Conservation (phyloP, 2,113 vertebrate genomes). For the Scytalopus superciliaris region DNA sequence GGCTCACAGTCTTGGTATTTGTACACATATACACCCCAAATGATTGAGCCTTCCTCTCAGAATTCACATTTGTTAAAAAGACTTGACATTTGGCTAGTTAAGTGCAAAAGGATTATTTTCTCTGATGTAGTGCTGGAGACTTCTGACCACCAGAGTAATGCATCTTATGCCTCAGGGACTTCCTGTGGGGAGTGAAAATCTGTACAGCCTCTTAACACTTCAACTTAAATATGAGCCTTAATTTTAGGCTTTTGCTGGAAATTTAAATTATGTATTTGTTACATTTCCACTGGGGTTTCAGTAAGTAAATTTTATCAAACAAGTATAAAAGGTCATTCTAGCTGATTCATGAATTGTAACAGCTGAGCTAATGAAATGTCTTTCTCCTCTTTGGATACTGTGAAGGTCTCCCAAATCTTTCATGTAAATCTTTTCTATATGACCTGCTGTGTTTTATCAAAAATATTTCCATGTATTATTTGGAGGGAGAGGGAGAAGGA, state of each 20-base stretch:
- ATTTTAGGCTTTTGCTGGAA: conserved; percentile 10
- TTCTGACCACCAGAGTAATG: background rate
- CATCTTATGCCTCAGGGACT: background rate
- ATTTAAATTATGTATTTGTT: background rate
- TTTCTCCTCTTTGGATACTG: background rate
- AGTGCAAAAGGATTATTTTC: background rate
- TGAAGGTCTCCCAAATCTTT: background rate
- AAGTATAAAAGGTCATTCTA: background rate
- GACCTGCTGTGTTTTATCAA: background rate
- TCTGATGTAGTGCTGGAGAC: background rate
- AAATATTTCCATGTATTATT: background rate
- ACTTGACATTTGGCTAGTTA: background rate
- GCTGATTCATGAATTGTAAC: conserved; percentile 5
- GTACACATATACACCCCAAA: background rate
- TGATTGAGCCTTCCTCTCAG: background rate
- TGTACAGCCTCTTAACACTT: background rate
- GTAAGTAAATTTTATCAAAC: conserved; percentile 33
- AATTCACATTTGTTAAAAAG: background rate
- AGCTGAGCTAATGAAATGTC: conserved; percentile 4
- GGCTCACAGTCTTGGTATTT: background rate
- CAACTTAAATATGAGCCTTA: background rate
- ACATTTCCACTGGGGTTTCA: background rate
- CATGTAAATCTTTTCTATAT: background rate
- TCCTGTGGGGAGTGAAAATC: background rate
- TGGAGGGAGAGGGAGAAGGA: background rate